Conservation (phyloP, 1,140 invertebrate genomes). For the Papilio aristodemus region DNA sequence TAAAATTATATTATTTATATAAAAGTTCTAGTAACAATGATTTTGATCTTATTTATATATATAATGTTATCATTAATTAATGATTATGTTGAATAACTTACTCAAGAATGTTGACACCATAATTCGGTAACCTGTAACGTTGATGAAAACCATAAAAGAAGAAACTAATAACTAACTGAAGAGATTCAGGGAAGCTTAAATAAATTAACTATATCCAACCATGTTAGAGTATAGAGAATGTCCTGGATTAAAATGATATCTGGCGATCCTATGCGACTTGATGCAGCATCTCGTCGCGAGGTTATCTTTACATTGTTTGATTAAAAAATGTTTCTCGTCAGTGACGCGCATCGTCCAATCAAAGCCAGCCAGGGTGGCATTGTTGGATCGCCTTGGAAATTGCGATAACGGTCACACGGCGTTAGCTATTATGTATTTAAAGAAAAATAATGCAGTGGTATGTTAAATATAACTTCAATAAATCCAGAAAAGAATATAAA, state of each 20-base stretch:
- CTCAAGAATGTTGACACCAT: not conserved
- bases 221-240: too few species aligned
- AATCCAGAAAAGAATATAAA: too few species aligned
- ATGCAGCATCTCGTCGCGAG: conserved; percentile 13
- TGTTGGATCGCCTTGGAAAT: not conserved
- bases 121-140: conserved; percentile 20
- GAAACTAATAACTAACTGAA: too few species aligned
- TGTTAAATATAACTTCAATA: too few species aligned
- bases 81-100: conserved; percentile 12
- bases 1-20: too few species aligned
- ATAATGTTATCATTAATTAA: not conserved
- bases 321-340: conserved; percentile 1
- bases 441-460: not conserved
- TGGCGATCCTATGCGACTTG: conserved; percentile 13
- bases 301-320: conserved; percentile 23
- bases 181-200: too few species aligned
- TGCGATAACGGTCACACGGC: not conserved
- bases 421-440: not conserved
- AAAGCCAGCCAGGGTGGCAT: conserved; percentile 17
- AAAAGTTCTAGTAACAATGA: too few species aligned
- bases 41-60: not conserved
- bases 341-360: conserved; percentile 9
- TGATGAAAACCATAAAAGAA: not conserved
- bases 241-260: not conserved
- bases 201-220: too few species aligned